Conservation (phyloP, 92 coral and sea anemone genomes). For the Hydrozoanthus gracilis region DNA sequence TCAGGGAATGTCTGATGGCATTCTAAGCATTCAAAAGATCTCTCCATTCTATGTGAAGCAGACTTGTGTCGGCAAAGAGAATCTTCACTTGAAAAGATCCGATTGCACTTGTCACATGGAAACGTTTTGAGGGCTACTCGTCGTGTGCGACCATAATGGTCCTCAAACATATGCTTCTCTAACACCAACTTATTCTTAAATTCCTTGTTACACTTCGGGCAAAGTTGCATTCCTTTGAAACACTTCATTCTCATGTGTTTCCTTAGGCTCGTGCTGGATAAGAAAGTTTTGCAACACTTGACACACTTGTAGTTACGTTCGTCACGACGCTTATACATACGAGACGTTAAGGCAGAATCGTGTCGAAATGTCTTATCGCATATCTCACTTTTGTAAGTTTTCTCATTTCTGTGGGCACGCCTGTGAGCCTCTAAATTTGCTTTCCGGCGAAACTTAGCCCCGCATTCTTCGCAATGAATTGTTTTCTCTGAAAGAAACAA, state of each 20-base stretch:
- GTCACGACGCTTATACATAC: slow-evolving; percentile 21
- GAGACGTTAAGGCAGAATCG: slow-evolving; percentile 20
- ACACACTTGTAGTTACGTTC: slow-evolving; percentile 34
- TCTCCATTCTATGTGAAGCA: slow-evolving; percentile 5
- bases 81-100: slow-evolving; percentile 5
- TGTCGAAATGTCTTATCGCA: slow-evolving; percentile 31
- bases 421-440: slow-evolving; percentile 8
- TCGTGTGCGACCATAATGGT: slow-evolving; percentile 22
- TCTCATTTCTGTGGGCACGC: slow-evolving; percentile 17
- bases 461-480: neutral
- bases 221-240: slow-evolving; percentile 4
- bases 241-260: slow-evolving; percentile 37
- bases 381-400: slow-evolving; percentile 15
- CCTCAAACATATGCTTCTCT: slow-evolving; percentile 25
- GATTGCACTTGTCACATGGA: slow-evolving; percentile 32
- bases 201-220: slow-evolving; percentile 26
- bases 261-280: slow-evolving; percentile 13
- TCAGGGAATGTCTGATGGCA: slow-evolving; percentile 41
- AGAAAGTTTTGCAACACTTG: slow-evolving; percentile 22
- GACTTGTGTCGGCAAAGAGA: slow-evolving; percentile 12
- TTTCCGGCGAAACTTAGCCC: slow-evolving; percentile 36
- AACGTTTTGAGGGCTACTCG: slow-evolving; percentile 16
- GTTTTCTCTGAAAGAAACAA: slow-evolving; percentile 13
- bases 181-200: slow-evolving; percentile 17
- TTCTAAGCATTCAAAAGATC: slow-evolving; percentile 16